A percentile compares a stretch with the other conserved stretches of the same genome.
phyloP scores from a whole-genome alignment of 2,888 invertebrate species.

The Calliopum simillimum region DNA sequence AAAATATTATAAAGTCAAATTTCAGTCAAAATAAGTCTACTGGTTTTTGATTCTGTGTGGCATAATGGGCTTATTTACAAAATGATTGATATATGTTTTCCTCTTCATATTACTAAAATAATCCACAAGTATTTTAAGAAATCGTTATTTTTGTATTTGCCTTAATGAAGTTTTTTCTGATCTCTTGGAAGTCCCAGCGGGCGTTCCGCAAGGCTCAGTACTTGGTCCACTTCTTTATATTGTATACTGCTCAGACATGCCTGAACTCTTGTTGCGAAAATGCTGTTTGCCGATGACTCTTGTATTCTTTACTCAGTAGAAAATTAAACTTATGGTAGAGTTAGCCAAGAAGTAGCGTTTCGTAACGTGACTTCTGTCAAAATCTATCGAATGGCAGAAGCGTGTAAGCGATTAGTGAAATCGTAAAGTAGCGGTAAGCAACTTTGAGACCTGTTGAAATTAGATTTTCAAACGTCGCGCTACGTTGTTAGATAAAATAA shows the following conservation, averaged over 20 bases:
- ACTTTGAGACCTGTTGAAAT: too few species aligned
- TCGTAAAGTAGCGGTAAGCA: too few species aligned
- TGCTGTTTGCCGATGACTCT: slow-evolving; percentile 13
- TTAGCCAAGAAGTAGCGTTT: too few species aligned
- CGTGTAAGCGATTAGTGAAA: too few species aligned
- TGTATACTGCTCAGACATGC: too few species aligned
- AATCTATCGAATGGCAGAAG: too few species aligned
- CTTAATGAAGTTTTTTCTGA: neutral
- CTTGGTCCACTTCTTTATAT: too few species aligned
- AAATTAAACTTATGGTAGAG: too few species aligned
- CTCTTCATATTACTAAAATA: neutral
- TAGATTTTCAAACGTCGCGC: too few species aligned
- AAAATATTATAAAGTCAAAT: neutral
- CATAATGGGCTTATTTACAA: neutral
- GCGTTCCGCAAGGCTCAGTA: neutral
- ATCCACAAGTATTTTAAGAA: neutral
- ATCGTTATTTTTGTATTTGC: slow-evolving; percentile 1
- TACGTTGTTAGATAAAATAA: too few species aligned
- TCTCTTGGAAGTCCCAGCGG: neutral
- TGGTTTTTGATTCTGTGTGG: neutral
- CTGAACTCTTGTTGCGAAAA: too few species aligned
- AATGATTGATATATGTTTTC: neutral
- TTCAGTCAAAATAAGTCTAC: neutral
- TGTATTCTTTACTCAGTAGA: slow-evolving; percentile 1
- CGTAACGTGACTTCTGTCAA: too few species aligned